Evolutionary conservation across 1,140 invertebrate species (phyloP).

Genomic region (Caenorhabditis elegans): DNA sequence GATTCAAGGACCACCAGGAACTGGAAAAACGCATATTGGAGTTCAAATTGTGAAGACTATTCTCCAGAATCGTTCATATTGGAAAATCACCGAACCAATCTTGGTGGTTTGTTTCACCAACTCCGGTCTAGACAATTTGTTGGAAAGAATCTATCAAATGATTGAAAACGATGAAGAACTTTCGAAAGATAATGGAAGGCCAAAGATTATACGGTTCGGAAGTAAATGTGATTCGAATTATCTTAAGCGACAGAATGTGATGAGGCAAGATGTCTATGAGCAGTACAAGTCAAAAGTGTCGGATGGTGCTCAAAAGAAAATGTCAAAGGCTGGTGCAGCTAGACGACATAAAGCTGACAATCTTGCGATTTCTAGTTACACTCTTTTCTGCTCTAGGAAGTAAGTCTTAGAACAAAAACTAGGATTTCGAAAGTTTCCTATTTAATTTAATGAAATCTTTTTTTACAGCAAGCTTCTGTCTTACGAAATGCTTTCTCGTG

Average conservation of each 20-base stretch:
- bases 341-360: not conserved
- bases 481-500: not conserved
- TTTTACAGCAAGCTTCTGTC: not conserved
- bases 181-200: not conserved
- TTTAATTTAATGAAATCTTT: not conserved
- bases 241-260: not conserved
- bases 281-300: not conserved
- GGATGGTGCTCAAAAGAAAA: not conserved
- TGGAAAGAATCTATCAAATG: constrained; percentile 73
- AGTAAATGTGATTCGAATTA: not conserved
- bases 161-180: constrained; percentile 24
- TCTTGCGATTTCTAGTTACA: not conserved
- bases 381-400: not conserved
- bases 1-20: constrained; percentile 79
- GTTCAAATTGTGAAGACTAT: constrained; percentile 66
- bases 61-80: constrained; percentile 42
- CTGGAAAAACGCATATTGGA: constrained; percentile 79
- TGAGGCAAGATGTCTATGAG: not conserved
- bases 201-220: not conserved
- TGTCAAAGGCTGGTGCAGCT: not conserved
- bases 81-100: constrained; percentile 71
- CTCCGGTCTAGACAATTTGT: constrained; percentile 84
- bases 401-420: not conserved
- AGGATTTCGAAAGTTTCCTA: too few relatives aligned
- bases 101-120: constrained; percentile 83